These are phyloP conservation scores for Drosophila pachea DNA, from an alignment of 1,140 invertebrate genomes.

Conservation along the genomic window DNA sequence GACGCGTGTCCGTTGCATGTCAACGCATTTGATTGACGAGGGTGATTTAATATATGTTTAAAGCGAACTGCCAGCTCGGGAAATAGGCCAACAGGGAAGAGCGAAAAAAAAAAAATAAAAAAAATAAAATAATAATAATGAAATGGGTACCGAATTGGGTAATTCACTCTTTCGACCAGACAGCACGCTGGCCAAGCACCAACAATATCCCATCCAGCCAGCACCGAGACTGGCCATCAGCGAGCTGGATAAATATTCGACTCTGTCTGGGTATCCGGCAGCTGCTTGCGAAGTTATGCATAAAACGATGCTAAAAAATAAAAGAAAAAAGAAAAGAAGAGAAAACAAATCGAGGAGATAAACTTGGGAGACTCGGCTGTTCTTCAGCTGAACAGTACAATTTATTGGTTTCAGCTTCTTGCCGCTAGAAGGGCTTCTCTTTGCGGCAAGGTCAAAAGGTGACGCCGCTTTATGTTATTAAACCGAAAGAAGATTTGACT, in stretches of 20 bases:
- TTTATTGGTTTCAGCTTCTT: too few species aligned
- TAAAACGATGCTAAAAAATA: background rate
- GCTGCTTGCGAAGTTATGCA: too few species aligned
- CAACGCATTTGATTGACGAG: slow-evolving; percentile 75
- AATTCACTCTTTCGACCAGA: slow-evolving; percentile 14
- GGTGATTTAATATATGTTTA: slow-evolving; percentile 68
- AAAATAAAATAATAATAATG: slow-evolving; percentile 34
- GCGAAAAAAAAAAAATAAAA: slow-evolving; percentile 22
- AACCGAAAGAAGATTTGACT: too few species aligned
- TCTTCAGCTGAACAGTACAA: too few species aligned
- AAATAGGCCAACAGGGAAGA: slow-evolving; percentile 9
- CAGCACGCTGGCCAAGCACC: slow-evolving; percentile 13
- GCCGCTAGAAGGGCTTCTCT: too few species aligned
- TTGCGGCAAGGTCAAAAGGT: too few species aligned
- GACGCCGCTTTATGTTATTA: too few species aligned
- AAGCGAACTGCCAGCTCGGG: slow-evolving; percentile 41
- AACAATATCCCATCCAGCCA: slow-evolving; percentile 20
- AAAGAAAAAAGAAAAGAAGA: background rate
- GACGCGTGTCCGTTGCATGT: slow-evolving; percentile 45
- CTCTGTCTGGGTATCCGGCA: too few species aligned
- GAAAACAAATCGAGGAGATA: too few species aligned
- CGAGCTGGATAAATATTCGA: too few species aligned
- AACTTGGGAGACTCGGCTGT: too few species aligned
- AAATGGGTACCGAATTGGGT: slow-evolving; percentile 40
- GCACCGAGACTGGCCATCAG: slow-evolving; percentile 37